Percentiles rank a stretch among this genome's conserved stretches.
Evolutionary conservation across 2,113 vertebrate species (phyloP).

Genomic region (Mus pahari): DNA sequence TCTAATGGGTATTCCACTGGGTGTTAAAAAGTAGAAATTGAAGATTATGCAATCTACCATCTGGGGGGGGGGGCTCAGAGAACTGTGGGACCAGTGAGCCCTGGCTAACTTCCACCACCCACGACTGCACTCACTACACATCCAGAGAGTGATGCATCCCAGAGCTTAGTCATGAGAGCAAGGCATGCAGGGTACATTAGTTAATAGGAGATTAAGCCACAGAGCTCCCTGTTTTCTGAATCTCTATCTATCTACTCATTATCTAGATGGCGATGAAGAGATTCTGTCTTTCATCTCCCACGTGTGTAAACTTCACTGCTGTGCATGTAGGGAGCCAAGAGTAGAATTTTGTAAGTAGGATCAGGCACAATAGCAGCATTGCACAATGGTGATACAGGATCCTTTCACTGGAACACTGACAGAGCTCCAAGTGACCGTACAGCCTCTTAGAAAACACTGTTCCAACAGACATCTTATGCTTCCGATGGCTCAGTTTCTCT

Average conservation of each 20-base stretch:
- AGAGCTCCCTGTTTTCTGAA: not conserved
- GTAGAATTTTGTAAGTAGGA: fast-evolving
- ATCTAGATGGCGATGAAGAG: not conserved
- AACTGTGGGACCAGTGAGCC: not conserved
- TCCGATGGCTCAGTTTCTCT: not conserved
- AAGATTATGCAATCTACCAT: not conserved
- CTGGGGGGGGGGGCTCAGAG: too few relatives aligned
- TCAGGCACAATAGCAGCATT: fast-evolving
- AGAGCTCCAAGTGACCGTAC: fast-evolving
- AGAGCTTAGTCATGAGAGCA: not conserved
- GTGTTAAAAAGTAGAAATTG: not conserved
- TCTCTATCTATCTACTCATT: not conserved
- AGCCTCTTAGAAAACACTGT: not conserved
- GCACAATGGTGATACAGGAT: fast-evolving
- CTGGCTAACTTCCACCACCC: fast-evolving
- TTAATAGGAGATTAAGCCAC: not conserved
- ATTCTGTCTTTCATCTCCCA: fast-evolving
- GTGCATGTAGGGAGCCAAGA: not conserved
- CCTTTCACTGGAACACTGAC: fast-evolving
- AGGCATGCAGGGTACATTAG: not conserved
- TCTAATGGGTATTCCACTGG: not conserved
- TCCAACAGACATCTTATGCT: too few relatives aligned
- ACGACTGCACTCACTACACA: fast-evolving
- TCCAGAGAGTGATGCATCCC: not conserved
- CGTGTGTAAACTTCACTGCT: fast-evolving